These are phyloP conservation scores for Rhimphoctona megacephalus DNA, from an alignment of 2,888 invertebrate species.

Conservation along the genomic window DNA sequence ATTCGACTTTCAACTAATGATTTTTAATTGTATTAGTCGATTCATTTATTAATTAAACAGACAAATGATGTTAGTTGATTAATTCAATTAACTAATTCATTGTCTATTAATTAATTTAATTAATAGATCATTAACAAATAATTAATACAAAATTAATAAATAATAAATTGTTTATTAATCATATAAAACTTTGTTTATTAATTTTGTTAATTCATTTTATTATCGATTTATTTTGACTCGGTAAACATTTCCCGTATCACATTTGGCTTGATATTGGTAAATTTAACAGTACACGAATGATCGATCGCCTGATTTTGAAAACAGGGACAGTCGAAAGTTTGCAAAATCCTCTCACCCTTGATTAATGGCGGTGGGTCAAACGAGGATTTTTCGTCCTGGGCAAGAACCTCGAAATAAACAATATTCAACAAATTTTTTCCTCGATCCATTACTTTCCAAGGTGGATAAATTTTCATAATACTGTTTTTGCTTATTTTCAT, in stretches of 20 bases:
- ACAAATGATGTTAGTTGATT: no score
- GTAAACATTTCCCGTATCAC: conserved; percentile 75
- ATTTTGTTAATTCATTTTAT: not conserved
- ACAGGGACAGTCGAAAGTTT: conserved; percentile 77
- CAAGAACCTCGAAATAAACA: conserved; percentile 72
- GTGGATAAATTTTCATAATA: conserved; percentile 76
- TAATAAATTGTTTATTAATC: not conserved
- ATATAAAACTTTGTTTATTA: not conserved
- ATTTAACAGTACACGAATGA: conserved; percentile 72
- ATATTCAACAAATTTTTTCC: conserved; percentile 71
- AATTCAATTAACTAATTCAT: not conserved
- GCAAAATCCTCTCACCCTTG: conserved; percentile 43
- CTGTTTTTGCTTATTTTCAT: conserved; percentile 70
- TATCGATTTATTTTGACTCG: not conserved
- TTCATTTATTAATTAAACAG: no score
- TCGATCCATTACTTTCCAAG: conserved; percentile 77
- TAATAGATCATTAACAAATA: no score
- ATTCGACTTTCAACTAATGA: no score
- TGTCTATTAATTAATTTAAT: not conserved
- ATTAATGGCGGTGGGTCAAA: not conserved
- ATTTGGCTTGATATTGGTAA: conserved; percentile 73
- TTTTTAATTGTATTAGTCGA: no score
- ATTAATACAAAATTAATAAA: not conserved
- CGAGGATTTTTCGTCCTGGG: conserved; percentile 7
- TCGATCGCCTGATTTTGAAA: conserved; percentile 68